Percentiles rank a stretch among this genome's conserved stretches.
phyloP scores from a whole-genome alignment of 1,140 invertebrate species.

The Rhynchophorus ferrugineus region DNA sequence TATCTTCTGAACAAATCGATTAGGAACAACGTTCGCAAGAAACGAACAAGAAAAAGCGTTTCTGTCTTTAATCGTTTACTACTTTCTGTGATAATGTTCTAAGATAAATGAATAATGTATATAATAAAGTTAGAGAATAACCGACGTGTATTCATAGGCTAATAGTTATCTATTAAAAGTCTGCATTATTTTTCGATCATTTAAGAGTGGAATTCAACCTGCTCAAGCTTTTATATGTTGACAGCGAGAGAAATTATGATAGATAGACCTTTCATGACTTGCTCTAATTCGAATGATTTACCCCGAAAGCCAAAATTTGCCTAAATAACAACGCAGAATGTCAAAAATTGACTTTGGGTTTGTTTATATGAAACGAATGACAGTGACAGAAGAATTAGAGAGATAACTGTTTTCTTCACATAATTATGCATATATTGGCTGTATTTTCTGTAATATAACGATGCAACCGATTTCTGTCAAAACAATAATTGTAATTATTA shows the following conservation, averaged over 20 bases:
- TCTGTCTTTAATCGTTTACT: slow-evolving; percentile 15
- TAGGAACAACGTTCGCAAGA: background rate
- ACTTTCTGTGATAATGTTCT: slow-evolving; percentile 21
- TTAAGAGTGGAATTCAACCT: background rate
- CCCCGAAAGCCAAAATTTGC: background rate
- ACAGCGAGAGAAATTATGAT: background rate
- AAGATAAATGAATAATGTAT: background rate
- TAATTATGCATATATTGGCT: no score
- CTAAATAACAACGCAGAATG: background rate
- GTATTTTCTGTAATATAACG: background rate
- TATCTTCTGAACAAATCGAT: background rate
- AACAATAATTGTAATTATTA: background rate
- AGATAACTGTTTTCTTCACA: background rate
- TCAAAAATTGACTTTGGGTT: background rate
- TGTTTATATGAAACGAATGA: no score
- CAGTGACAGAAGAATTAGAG: background rate
- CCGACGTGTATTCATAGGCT: background rate
- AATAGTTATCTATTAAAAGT: background rate
- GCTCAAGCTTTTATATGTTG: background rate
- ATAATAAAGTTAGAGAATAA: background rate
- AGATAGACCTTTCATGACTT: background rate
- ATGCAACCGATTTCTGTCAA: background rate
- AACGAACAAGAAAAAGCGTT: background rate
- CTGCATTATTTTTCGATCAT: background rate
- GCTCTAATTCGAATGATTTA: background rate